Base-by-base conservation (phyloP, 2,113 vertebrate species). In the Narcine bancroftii region DNA sequence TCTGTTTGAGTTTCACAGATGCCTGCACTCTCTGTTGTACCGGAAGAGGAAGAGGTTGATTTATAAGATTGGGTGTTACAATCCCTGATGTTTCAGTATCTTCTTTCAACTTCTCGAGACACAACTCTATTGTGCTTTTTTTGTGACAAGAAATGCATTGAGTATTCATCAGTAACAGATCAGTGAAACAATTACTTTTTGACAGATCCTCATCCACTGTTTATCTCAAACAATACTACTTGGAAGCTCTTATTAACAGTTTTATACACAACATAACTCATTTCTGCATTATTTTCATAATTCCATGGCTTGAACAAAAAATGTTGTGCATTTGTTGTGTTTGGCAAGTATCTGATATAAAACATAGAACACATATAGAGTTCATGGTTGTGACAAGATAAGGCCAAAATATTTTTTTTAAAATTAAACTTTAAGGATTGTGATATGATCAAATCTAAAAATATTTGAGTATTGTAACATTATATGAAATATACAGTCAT, bases 11-110 rank as follows among this genome's bases (percentile, higher is more conserved):
- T 33, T 89, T n/a, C 6, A 33, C 36, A 89, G 85, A 33, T 66
- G 60, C 85, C 85, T 66, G 65, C 71, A 65, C 60, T 69, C 63
- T 45, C 65, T 13, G 33, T 47, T 71, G 17, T 26, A 91, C 39
- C 89, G 29, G 65, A 91, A 91, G 63, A 39, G 45, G 39, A 91
- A 71, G 69, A n/a, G n/a, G n/a, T n/a, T n/a, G n/a, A n/a, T n/a
- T n/a, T n/a, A n/a, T n/a, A n/a, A n/a, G n/a, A n/a, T n/a, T n/a
- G n/a, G n/a, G n/a, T n/a, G n/a, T n/a, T n/a, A n/a, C n/a, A n/a
- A n/a, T n/a, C n/a, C n/a, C n/a, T n/a, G n/a, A n/a, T n/a, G n/a
- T n/a, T n/a, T n/a, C n/a, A n/a, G n/a, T n/a, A n/a, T n/a, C n/a
- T 39, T 24, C 42, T 91, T 91, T 91, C 10, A 45, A 47, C 63